Base-by-base conservation (phyloP, 2,113 vertebrate species). In the Gulo gulo region DNA sequence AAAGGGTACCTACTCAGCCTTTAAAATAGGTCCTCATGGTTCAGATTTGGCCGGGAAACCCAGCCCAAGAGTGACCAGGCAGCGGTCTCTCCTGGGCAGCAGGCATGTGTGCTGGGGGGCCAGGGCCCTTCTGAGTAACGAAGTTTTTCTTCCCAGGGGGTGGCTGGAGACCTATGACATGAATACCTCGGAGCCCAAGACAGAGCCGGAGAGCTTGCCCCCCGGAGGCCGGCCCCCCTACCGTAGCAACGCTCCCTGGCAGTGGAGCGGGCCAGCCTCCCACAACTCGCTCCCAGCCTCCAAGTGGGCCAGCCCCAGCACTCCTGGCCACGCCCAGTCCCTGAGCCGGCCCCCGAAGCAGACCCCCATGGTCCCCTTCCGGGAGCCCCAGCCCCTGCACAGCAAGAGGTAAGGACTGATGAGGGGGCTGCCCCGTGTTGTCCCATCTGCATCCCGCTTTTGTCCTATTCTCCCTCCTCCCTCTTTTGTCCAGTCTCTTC, bases 141-240 rank as follows among this genome's bases (percentile, higher is more conserved):
- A 24, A 26, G 52, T 45, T 85, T 97, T 83, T 96, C 92, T 97
- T 94, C 39, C 20, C 88, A 99, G 99, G 99, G 99, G 99, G 59
- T 99, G 99, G 99, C 99, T 99, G 0, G 99, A 99, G 97, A 99
- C 99, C 95, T 99, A 99, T 78, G 99, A 99, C 98, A 99, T 99
- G 99, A 99, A 98, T 98, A 98, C 98, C 34, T 98, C 99, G 92
- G 99, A 99, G 96, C 98, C 99, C 84, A 99, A 99, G 98, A 93
- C 97, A 0, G 99, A 99, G 61, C 78, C 98, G 0, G 99, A 99
- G 93, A 99, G 98, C 57, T n/a, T 99, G 97, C 97, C 98, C 0
- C 98, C 98, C 0, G 99, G 99, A n/a, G 99, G 99, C 98, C 98
- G 99, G 63, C 98, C 99, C n/a, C 99, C 99, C 0, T 99, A 99